Conservation (phyloP, 2,113 vertebrate genomes). For the Epinephelus fuscoguttatus region DNA sequence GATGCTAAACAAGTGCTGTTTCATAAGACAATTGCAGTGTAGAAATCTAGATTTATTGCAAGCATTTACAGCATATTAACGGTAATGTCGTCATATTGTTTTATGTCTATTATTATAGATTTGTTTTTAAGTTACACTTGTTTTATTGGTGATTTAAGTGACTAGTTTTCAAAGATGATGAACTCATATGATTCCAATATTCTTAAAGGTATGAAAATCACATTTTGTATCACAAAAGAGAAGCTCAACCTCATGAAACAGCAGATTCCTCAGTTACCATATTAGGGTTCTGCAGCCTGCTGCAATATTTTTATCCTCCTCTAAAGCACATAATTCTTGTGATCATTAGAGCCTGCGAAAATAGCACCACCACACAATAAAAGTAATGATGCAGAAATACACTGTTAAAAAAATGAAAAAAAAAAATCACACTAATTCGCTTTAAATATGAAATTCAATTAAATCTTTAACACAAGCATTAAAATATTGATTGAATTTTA, state of each 20-base stretch:
- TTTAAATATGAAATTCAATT: constrained; percentile 14
- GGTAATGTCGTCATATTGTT: background rate
- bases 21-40: background rate
- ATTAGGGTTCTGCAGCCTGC: constrained; percentile 37
- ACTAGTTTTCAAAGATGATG: background rate
- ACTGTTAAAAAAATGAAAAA: constrained; percentile 7
- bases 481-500: constrained; percentile 32
- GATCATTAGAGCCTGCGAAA: constrained; percentile 56
- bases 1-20: background rate
- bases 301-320: constrained; percentile 58
- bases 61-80: constrained; percentile 11
- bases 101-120: background rate
- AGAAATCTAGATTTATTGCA: constrained; percentile 4
- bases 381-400: constrained; percentile 42
- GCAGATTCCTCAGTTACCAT: constrained; percentile 21
- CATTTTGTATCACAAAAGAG: background rate
- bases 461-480: constrained; percentile 25
- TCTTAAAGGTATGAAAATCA: background rate
- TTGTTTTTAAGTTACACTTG: background rate
- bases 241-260: background rate
- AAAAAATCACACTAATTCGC: background rate
- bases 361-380: constrained; percentile 52
- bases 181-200: background rate
- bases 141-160: background rate
- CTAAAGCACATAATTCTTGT: constrained; percentile 48